Evolutionary conservation across 2,113 vertebrate species (phyloP).

Genomic region (Perca fluviatilis): DNA sequence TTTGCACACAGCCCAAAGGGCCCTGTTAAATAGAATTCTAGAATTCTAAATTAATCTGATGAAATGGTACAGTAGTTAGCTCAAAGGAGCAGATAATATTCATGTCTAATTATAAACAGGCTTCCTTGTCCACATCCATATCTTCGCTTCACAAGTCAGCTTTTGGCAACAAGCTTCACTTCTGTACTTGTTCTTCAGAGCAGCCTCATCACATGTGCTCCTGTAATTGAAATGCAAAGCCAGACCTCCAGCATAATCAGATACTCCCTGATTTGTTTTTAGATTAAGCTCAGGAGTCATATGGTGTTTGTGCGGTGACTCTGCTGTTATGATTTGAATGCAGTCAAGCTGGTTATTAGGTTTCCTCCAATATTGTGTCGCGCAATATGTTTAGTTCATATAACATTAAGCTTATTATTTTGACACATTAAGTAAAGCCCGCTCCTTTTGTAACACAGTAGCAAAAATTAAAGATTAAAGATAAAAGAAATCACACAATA

Average conservation of each 20-base stretch:
- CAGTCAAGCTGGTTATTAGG: slow-evolving; percentile 67
- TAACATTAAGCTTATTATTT: slow-evolving; percentile 61
- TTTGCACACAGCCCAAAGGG: slow-evolving; percentile 34
- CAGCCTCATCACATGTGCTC: slow-evolving; percentile 25
- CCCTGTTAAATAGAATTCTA: slow-evolving; percentile 26
- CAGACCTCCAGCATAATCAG: slow-evolving; percentile 66
- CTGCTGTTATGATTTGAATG: slow-evolving; percentile 60
- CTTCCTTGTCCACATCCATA: slow-evolving; percentile 25
- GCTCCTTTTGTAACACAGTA: not conserved
- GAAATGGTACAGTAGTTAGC: slow-evolving; percentile 20
- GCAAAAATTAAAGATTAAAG: slow-evolving; percentile 27
- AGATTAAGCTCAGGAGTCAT: slow-evolving; percentile 70
- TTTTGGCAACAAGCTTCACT: slow-evolving; percentile 32
- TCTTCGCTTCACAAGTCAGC: slow-evolving; percentile 33
- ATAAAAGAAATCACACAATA: not conserved
- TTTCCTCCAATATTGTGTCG: slow-evolving; percentile 45
- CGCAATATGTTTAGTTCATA: slow-evolving; percentile 68
- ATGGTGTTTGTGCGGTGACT: slow-evolving; percentile 61
- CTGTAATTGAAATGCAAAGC: slow-evolving; percentile 67
- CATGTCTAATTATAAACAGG: slow-evolving; percentile 24
- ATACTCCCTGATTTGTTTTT: slow-evolving; percentile 73
- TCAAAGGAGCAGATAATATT: slow-evolving; percentile 15
- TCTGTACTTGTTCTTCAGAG: slow-evolving; percentile 22
- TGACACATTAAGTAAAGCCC: slow-evolving; percentile 51
- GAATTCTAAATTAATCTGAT: slow-evolving; percentile 40